Evolutionary conservation across 2,797 vertebrate species (phyloP), one percentile per base, ranked within the genome.

Genomic region (Ciconia nigra): DNA sequence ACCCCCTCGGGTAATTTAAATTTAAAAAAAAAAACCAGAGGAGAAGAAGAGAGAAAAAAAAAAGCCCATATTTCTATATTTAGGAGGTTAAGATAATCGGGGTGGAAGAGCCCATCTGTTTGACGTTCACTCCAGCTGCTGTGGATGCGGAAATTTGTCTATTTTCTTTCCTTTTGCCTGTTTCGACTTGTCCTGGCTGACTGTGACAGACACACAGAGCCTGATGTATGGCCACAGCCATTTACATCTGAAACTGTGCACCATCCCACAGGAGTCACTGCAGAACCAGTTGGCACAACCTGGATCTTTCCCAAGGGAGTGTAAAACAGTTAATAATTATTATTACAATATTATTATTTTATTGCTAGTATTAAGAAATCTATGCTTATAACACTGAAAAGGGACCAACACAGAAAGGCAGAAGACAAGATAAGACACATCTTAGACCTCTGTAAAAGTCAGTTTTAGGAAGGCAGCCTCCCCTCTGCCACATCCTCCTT

Each of bases 31-130:
- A 86, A 55, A 39, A 39, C 10, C 6, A 89, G 18, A 79, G 51
- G 31, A 89, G 31, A 35, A 89, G 72, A 29, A 21, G 1, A 5
- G 3, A 10, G 4, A 24, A 33, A 0, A 55, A 78, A 94, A 92
- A 95, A 37, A 79, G 81, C 95, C 93, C 89, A 58, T 97, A 98
- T 97, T 98, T 98, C 98, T 98, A 98, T 98, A 98, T 98, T 98
- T 98, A 98, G 98, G 97, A 97, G 97, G 97, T 98, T 97, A 95
- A 94, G 98, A 98, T 98, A 98, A 98, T 98, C 98, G 76, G 98
- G 97, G 98, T 98, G 98, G 98, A 98, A 98, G 97, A 98, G 98
- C 98, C 98, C 98, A 98, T 98, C 98, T 98, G 98, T 97, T 97
- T 98, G 97, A 97, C 19, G 84, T 97, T 98, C 97, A 94, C 98